A percentile compares a stretch with the other conserved stretches of the same genome.
phyloP scores from a whole-genome alignment of 2,113 vertebrate genomes.

The Chionodraco myersi region DNA sequence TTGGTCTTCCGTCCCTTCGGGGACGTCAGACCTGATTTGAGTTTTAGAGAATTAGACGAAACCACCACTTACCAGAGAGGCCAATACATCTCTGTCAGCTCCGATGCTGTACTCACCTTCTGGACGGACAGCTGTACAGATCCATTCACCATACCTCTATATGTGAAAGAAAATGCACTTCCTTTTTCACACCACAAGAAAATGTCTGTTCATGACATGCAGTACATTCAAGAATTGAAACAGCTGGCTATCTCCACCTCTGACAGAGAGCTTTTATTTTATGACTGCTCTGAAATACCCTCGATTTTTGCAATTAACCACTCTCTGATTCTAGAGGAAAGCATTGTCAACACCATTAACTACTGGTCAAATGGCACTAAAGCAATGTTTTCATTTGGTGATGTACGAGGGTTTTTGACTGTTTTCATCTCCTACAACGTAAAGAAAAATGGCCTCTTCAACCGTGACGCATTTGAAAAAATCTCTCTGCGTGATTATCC shows the following conservation, averaged over 20 bases:
- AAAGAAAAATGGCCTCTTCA: slow-evolving; percentile 67
- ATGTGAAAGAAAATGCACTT: rapidly evolving
- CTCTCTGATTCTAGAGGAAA: neutral
- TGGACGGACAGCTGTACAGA: neutral
- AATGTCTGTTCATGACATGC: slow-evolving; percentile 2
- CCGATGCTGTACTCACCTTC: neutral
- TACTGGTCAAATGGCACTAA: slow-evolving; percentile 71
- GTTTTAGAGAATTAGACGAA: rapidly evolving
- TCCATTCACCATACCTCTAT: rapidly evolving
- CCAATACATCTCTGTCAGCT: slow-evolving; percentile 15
- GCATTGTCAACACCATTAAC: neutral
- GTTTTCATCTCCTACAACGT: slow-evolving; percentile 70
- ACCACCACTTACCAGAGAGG: neutral
- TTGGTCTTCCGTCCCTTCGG: neutral
- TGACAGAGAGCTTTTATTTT: neutral
- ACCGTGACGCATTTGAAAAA: neutral
- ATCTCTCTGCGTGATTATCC: too few species aligned
- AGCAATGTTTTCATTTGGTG: slow-evolving; percentile 77
- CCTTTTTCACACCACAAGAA: neutral
- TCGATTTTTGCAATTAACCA: rapidly evolving
- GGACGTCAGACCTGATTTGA: rapidly evolving
- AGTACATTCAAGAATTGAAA: neutral
- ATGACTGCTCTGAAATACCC: rapidly evolving
- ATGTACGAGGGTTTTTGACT: slow-evolving; percentile 68
- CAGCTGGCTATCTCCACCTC: slow-evolving; percentile 8